Percentiles rank a stretch among this genome's conserved stretches.
Evolutionary conservation across 2,888 invertebrate species (phyloP).

Genomic region (Ptychoptera contaminata): DNA sequence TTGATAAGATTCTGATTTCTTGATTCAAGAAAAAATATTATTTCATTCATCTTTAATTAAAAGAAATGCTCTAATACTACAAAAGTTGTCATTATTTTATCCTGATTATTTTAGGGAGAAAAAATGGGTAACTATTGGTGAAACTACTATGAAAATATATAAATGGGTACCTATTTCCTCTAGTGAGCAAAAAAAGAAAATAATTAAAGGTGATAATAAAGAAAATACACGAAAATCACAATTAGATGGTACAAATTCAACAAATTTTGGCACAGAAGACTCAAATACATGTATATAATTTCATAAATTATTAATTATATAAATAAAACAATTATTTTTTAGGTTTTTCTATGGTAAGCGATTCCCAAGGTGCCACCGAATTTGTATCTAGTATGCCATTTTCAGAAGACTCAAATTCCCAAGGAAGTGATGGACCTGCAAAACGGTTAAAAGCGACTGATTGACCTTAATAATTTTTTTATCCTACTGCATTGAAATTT

Average conservation of each 20-base stretch:
- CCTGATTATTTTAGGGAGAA: constrained; percentile 64
- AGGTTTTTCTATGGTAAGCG: constrained; percentile 85
- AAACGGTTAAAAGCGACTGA: constrained; percentile 50
- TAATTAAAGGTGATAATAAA: constrained; percentile 55
- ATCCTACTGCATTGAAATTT: neutral
- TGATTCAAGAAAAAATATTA: constrained; percentile 6
- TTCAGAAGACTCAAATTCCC: constrained; percentile 82
- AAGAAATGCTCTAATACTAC: too few species aligned
- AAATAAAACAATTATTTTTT: constrained; percentile 16
- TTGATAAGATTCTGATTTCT: constrained; percentile 4
- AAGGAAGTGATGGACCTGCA: constrained; percentile 60
- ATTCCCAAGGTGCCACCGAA: constrained; percentile 76
- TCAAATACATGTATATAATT: constrained; percentile 66
- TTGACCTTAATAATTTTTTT: neutral
- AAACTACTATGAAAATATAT: constrained; percentile 96
- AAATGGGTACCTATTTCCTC: constrained; percentile 95
- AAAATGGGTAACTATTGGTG: constrained; percentile 97
- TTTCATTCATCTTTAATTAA: too few species aligned
- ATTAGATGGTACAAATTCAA: constrained; percentile 52
- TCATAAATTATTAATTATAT: neutral
- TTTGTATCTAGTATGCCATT: constrained; percentile 78
- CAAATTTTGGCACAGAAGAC: constrained; percentile 69
- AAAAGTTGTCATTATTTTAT: too few species aligned
- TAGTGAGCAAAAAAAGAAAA: constrained; percentile 61
- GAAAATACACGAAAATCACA: constrained; percentile 57